Percentiles rank a stretch among this genome's conserved stretches.
phyloP scores from a whole-genome alignment of 2,113 vertebrate genomes.

The Zapus hudsonius region DNA sequence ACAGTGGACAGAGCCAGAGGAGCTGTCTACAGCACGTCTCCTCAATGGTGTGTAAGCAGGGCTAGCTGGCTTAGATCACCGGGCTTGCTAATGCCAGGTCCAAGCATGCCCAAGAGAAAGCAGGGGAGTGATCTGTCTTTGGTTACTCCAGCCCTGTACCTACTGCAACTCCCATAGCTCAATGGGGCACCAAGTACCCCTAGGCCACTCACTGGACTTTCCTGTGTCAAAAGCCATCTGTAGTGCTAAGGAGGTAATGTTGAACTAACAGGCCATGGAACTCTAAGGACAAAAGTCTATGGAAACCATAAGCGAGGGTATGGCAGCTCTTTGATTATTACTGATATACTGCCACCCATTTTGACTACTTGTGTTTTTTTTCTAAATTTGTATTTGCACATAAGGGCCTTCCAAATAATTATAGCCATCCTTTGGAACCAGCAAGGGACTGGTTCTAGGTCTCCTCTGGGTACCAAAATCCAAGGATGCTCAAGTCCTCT shows the following conservation, averaged over 20 bases:
- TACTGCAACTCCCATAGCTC: neutral
- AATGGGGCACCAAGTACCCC: neutral
- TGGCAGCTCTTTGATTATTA: neutral
- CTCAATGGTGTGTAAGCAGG: neutral
- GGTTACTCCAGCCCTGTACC: neutral
- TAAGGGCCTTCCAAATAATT: slow-evolving; percentile 9
- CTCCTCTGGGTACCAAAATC: neutral
- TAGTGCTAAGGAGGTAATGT: neutral
- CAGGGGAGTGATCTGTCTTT: neutral
- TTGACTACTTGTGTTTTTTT: neutral
- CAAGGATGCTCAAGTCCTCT: neutral
- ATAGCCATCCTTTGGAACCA: neutral
- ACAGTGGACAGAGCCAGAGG: slow-evolving; percentile 78
- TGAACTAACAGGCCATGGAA: neutral
- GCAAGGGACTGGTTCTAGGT: neutral
- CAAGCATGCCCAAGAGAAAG: neutral
- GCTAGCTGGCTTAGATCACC: neutral
- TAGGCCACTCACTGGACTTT: neutral
- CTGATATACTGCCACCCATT: neutral
- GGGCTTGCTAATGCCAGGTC: neutral
- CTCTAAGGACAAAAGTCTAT: neutral
- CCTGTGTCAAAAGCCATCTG: neutral
- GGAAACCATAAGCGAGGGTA: neutral
- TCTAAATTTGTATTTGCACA: neutral
- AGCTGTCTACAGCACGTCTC: slow-evolving; percentile 16